Conservation (phyloP, 23 tunicate genomes). For the Oikopleura albicans region DNA sequence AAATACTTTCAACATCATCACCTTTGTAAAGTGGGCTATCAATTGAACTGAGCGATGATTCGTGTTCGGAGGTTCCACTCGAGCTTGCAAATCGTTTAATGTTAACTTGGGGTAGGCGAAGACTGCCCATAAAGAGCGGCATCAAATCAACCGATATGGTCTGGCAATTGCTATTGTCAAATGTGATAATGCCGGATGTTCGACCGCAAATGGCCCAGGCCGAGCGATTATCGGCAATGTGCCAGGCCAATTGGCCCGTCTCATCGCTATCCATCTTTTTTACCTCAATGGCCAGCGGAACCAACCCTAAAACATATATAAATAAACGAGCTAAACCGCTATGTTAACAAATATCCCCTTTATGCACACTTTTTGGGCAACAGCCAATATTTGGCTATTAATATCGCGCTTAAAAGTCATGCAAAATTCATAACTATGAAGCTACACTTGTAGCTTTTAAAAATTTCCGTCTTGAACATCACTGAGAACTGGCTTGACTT, state of each 20-base stretch:
- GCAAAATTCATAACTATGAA: too few species aligned
- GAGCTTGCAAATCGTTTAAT: neutral
- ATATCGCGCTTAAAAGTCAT: too few species aligned
- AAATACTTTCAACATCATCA: too few species aligned
- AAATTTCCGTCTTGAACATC: too few species aligned
- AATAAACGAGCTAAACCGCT: too few species aligned
- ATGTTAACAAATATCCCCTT: too few species aligned
- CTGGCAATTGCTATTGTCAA: neutral
- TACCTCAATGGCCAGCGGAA: neutral
- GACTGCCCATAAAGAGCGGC: constrained; percentile 10
- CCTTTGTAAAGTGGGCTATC: neutral
- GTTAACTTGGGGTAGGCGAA: neutral
- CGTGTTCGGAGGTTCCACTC: neutral
- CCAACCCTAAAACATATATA: neutral
- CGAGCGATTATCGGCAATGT: constrained; percentile 17
- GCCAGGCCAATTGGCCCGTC: neutral
- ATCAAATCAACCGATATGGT: neutral
- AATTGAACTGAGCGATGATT: neutral
- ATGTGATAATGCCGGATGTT: neutral
- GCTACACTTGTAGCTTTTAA: too few species aligned
- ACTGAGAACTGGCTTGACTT: too few species aligned
- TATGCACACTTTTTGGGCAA: too few species aligned
- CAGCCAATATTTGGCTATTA: too few species aligned
- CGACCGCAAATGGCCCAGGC: constrained; percentile 3
- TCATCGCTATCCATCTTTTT: neutral